These are phyloP conservation scores for Cydia splendana DNA, from an alignment of 1,140 invertebrate genomes.

Conservation along the genomic window DNA sequence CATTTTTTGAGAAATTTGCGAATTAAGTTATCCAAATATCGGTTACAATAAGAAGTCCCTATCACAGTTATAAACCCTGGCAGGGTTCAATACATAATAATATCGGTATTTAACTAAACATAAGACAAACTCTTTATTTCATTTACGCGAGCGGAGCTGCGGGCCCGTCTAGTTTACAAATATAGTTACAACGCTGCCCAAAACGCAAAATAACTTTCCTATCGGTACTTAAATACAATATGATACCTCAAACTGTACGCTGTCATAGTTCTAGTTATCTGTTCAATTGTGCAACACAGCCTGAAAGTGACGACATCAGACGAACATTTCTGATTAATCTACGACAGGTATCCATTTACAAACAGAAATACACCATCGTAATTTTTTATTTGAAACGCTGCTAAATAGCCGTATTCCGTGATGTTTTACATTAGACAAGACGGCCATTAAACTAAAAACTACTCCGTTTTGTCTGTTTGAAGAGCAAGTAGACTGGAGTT, in stretches of 20 bases:
- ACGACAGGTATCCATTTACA: not conserved
- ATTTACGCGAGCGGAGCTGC: no score
- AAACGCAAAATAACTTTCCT: no score
- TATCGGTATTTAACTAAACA: no score
- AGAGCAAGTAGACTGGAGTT: not conserved
- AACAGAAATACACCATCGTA: not conserved
- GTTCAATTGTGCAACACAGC: not conserved
- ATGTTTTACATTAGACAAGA: conserved; percentile 11
- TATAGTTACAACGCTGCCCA: no score
- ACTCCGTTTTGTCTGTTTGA: conserved; percentile 8
- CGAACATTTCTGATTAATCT: conserved; percentile 11
- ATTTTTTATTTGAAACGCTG: not conserved
- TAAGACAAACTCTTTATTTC: no score
- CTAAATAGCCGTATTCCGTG: conserved; percentile 10
- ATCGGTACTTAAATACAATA: no score
- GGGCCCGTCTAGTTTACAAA: no score
- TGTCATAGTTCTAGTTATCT: not conserved
- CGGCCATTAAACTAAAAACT: conserved; percentile 3
- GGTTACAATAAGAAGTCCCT: no score
- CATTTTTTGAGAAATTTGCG: no score
- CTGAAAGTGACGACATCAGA: conserved; percentile 10
- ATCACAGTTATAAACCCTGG: no score
- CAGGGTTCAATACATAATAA: no score
- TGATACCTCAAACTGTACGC: not conserved
- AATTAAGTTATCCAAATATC: no score